Conservation (phyloP, 1,140 invertebrate species). For the Drosophila takahashii region DNA sequence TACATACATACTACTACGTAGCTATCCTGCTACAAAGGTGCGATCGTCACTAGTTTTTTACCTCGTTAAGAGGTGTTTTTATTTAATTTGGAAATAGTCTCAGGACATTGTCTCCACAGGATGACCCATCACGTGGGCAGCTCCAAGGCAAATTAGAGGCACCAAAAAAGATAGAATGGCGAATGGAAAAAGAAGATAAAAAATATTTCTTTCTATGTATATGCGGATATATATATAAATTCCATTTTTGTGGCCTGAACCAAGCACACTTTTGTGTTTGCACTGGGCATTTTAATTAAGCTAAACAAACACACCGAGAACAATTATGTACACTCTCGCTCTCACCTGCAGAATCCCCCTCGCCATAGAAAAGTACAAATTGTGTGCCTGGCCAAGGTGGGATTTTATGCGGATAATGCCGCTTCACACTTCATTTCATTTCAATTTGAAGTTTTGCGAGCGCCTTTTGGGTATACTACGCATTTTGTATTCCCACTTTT, state of each 20-base stretch:
- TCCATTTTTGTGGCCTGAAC: conserved; percentile 31
- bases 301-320: conserved; percentile 61
- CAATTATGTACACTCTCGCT: conserved; percentile 33
- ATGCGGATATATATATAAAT: conserved; percentile 22
- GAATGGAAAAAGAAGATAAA: conserved; percentile 6
- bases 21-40: no score
- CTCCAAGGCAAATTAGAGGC: conserved; percentile 10
- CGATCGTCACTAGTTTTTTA: no score
- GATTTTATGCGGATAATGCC: conserved; percentile 22
- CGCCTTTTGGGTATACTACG: conserved; percentile 54
- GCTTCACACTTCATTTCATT: conserved; percentile 76
- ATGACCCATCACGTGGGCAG: conserved; percentile 19
- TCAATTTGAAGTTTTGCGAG: conserved; percentile 59
- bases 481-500: conserved; percentile 25
- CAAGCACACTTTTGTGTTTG: conserved; percentile 51
- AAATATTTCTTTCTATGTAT: conserved; percentile 8
- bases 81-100: neutral
- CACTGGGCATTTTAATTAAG: conserved; percentile 71
- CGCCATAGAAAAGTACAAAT: neutral
- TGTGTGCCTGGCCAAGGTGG: neutral
- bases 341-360: neutral
- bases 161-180: neutral
- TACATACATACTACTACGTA: no score
- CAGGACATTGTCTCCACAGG: neutral
- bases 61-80: no score